Base-by-base conservation (phyloP, 2,113 vertebrate species). In the Etia nguti region DNA sequence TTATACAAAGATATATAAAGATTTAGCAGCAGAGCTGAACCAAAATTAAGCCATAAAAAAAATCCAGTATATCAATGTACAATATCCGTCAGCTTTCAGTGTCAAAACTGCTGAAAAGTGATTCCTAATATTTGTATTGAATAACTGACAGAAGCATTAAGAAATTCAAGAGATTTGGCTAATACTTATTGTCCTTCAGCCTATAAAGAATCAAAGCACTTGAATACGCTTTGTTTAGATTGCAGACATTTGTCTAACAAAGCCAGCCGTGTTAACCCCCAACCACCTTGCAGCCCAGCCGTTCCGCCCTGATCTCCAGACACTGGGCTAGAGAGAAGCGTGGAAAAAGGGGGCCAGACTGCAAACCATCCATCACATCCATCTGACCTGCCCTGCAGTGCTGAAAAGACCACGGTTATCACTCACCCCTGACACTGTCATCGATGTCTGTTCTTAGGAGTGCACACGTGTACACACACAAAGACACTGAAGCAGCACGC, bases 381-480 rank as follows among this genome's bases (percentile, higher is more conserved):
- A 48, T 92, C 91, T 92, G 94, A 94, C 92, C 92, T 91, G 85
- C 90, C 94, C 91, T 15, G 26, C 90, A 82, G 81, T 88, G 93
- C 86, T 94, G 92, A 93, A 95, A 94, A 94, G 92, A 95, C 93
- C 93, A 92, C 81, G 89, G 92, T 93, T 95, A 96, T 96, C 95
- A 95, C 92, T 97, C 95, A 96, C 93, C 94, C 90, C 90, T 95
- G 94, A 96, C 93, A 95, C 89, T 31, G 83, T 34, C 92, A 89
- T 96, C 93, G 84, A 96, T 92, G 90, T 91, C 92, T 93, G 86
- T 89, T 84, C 88, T 91, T 90, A 86, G 48, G 83, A 54, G 36
- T 84, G 16, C 85, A 38, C 88, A 77, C 50, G 52, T 88, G 36
- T 79, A 68, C 62, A 31, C 88, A 36, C 88, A 86, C 85, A 79